phyloP scores from a whole-genome alignment of 2,113 vertebrate species.

The Catharus fuscescens region DNA sequence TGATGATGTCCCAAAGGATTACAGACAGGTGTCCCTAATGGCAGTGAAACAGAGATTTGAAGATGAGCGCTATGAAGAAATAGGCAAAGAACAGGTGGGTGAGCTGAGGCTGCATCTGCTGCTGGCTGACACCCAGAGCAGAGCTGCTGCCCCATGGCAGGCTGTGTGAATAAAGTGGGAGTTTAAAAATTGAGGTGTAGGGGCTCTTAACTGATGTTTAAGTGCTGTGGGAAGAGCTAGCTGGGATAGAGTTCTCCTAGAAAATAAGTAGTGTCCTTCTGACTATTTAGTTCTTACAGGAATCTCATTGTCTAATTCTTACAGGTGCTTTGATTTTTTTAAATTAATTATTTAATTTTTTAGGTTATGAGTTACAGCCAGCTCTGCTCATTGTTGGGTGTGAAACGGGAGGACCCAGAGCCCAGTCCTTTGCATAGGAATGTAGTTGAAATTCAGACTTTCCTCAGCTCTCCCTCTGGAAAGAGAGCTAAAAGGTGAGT shows the following conservation, averaged over 20 bases:
- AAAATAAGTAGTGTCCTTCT: background rate
- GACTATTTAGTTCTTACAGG: background rate
- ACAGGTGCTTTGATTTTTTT: background rate
- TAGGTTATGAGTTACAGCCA: constrained; percentile 91
- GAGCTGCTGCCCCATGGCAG: background rate
- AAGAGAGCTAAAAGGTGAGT: constrained; percentile 85
- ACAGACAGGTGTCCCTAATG: constrained; percentile 89
- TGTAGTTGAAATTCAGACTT: constrained; percentile 81
- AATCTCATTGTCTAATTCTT: background rate
- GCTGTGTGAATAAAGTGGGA: background rate
- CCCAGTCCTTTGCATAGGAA: constrained; percentile 66
- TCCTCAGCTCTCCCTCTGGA: constrained; percentile 90
- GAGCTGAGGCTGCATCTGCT: background rate
- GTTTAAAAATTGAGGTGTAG: background rate
- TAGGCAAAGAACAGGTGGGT: constrained; percentile 88
- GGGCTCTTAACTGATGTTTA: background rate
- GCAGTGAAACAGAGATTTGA: constrained; percentile 96
- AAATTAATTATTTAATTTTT: background rate
- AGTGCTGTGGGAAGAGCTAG: background rate
- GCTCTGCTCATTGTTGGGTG: constrained; percentile 85
- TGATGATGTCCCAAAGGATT: constrained; percentile 90
- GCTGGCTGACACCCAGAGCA: background rate
- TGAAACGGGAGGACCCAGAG: constrained; percentile 80
- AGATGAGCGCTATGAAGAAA: constrained; percentile 86
- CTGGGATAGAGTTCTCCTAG: background rate